Conservation (phyloP, 2,888 invertebrate genomes). For the Pedicia rivosa region DNA sequence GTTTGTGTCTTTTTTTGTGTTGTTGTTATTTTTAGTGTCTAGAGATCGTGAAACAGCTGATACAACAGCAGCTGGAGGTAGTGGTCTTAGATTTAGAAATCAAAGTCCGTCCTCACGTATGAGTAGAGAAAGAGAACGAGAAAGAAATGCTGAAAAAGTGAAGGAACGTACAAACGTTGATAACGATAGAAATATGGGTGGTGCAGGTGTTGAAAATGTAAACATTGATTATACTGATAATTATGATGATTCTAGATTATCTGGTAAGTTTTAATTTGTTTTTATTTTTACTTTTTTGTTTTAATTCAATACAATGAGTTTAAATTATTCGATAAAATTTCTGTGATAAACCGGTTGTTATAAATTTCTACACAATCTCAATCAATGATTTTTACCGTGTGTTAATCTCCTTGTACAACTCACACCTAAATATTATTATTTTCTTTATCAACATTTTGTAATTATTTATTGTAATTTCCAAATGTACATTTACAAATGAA, state of each 20-base stretch:
- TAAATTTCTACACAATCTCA: too few relatives aligned
- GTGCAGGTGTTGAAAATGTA: too few relatives aligned
- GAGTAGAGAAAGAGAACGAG: conserved; percentile 25
- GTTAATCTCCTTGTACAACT: too few relatives aligned
- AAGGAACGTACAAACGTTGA: conserved; percentile 22
- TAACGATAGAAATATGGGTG: conserved; percentile 4
- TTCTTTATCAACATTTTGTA: too few relatives aligned
- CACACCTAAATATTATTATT: too few relatives aligned
- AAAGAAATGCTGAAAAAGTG: conserved; percentile 22
- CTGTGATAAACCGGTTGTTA: too few relatives aligned
- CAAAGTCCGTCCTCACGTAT: conserved; percentile 28
- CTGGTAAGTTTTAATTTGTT: conserved; percentile 18
- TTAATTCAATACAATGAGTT: too few relatives aligned
- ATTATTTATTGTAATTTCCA: too few relatives aligned
- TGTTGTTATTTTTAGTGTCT: conserved; percentile 26
- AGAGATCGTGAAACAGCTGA: conserved; percentile 24
- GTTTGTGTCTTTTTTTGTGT: neutral
- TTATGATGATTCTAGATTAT: conserved; percentile 27
- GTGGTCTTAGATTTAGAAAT: conserved; percentile 24
- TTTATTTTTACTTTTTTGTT: too few relatives aligned
- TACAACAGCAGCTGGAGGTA: conserved; percentile 13
- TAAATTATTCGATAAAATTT: too few relatives aligned
- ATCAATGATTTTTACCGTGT: too few relatives aligned
- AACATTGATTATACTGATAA: conserved; percentile 13
- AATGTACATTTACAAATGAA: too few relatives aligned